These are phyloP conservation scores for Gavia stellata DNA, from an alignment of 2,113 vertebrate genomes.

Conservation along the genomic window DNA sequence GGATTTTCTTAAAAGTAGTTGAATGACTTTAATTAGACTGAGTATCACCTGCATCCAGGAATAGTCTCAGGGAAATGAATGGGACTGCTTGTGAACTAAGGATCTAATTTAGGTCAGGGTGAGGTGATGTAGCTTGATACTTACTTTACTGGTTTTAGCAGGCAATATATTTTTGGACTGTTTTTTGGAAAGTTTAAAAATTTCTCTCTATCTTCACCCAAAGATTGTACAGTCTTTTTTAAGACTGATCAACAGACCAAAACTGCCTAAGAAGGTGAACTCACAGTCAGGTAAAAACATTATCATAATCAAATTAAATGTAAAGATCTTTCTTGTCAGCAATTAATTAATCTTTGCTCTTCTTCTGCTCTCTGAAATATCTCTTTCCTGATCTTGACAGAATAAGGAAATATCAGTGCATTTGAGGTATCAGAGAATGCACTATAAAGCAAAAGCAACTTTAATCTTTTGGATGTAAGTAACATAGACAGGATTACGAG, in stretches of 20 bases:
- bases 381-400: not conserved
- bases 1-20: not conserved
- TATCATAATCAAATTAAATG: not conserved
- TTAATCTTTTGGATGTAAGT: not conserved
- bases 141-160: not conserved
- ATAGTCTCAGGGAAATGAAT: not conserved
- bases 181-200: not conserved
- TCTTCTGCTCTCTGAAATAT: not conserved
- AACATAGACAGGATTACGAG: not conserved
- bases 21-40: not conserved
- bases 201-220: not conserved
- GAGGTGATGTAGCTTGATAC: not conserved
- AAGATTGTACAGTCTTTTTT: not conserved
- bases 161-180: not conserved
- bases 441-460: not conserved
- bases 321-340: not conserved
- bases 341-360: not conserved
- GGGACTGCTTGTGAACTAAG: not conserved
- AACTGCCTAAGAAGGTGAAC: not conserved
- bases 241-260: not conserved
- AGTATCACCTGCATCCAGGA: not conserved
- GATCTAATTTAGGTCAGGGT: not conserved
- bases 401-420: not conserved
- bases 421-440: not conserved
- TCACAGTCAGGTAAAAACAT: not conserved